These are phyloP conservation scores for Cheilosia impressa DNA, from an alignment of 2,888 invertebrate genomes.

Conservation along the genomic window DNA sequence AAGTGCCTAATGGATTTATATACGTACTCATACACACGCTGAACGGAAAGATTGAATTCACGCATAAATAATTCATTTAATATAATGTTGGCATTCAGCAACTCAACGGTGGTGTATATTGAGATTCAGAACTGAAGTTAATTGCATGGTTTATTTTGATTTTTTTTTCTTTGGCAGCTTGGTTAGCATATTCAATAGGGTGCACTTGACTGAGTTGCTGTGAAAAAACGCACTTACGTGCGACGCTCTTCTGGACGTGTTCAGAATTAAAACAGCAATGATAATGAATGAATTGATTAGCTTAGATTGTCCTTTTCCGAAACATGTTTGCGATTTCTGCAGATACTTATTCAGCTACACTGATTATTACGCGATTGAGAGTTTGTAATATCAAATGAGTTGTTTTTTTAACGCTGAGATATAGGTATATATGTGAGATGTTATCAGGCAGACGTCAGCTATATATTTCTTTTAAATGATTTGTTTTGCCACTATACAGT, in stretches of 20 bases:
- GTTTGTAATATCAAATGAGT: not conserved
- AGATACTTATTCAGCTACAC: not conserved
- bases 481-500: not conserved
- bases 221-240: slow-evolving; percentile 11
- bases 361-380: slow-evolving; percentile 11
- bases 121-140: slow-evolving; percentile 19
- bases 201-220: slow-evolving; percentile 22
- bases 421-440: not conserved
- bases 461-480: not conserved
- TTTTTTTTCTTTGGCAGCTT: slow-evolving; percentile 12
- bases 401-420: too few species aligned
- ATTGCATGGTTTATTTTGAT: slow-evolving; percentile 29
- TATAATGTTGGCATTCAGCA: not conserved
- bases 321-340: slow-evolving; percentile 12
- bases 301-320: slow-evolving; percentile 31
- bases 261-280: slow-evolving; percentile 30
- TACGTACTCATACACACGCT: not conserved
- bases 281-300: slow-evolving; percentile 25
- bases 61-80: slow-evolving; percentile 26
- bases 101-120: slow-evolving; percentile 18
- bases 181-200: slow-evolving; percentile 32
- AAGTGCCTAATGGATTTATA: not conserved
- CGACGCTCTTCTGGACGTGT: slow-evolving; percentile 18
- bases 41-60: slow-evolving; percentile 22
- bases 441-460: not conserved